phyloP scores from a whole-genome alignment of 2,113 vertebrate species.

The Ciconia maguari region DNA sequence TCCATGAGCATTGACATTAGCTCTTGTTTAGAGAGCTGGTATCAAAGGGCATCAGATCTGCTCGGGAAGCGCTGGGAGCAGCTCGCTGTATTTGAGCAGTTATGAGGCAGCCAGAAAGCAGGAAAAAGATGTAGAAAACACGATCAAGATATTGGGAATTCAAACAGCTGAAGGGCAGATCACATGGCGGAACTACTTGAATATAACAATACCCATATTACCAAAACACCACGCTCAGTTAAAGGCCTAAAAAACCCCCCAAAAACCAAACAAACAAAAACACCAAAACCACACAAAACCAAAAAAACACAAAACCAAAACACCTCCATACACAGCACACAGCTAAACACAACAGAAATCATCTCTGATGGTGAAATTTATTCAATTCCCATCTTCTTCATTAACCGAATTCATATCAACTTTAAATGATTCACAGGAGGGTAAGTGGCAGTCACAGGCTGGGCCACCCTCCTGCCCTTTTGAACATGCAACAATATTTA shows the following conservation, averaged over 20 bases:
- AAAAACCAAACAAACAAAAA: not conserved
- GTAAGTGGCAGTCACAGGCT: not conserved
- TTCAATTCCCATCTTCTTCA: not conserved
- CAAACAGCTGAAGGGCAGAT: not conserved
- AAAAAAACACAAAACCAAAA: too few species aligned
- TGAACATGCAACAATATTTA: fast-evolving
- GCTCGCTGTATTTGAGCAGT: not conserved
- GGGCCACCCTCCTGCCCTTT: not conserved
- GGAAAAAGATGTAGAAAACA: not conserved
- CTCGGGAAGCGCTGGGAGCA: not conserved
- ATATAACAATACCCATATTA: not conserved
- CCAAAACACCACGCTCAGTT: not conserved
- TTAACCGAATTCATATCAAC: not conserved
- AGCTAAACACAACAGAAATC: not conserved
- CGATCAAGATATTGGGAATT: not conserved
- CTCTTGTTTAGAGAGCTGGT: not conserved
- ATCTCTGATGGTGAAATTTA: not conserved
- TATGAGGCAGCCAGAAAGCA: not conserved
- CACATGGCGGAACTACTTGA: not conserved
- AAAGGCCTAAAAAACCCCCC: not conserved
- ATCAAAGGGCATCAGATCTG: slow-evolving; percentile 16
- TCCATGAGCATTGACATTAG: not conserved
- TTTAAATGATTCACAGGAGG: not conserved
- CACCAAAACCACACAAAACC: too few species aligned
- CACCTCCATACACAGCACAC: not conserved